These are phyloP conservation scores for Eonycteris spelaea DNA, from an alignment of 2,113 vertebrate genomes.

Conservation along the genomic window DNA sequence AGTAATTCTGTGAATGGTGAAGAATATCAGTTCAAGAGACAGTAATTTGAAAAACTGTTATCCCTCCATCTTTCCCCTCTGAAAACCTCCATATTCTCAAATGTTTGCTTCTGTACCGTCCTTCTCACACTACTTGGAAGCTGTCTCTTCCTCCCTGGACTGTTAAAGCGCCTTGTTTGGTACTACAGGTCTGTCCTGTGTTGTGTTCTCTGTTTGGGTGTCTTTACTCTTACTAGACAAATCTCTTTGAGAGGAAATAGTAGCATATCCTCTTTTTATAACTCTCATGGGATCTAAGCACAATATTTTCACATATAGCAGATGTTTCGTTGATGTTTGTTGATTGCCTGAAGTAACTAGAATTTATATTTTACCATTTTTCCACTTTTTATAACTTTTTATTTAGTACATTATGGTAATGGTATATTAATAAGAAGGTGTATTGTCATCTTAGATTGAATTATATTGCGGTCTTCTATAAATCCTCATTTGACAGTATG, in stretches of 20 bases:
- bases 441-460: background rate
- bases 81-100: background rate
- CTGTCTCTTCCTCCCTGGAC: background rate
- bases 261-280: background rate
- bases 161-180: background rate
- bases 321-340: background rate
- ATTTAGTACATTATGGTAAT: background rate
- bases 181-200: background rate
- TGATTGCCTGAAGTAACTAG: background rate
- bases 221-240: background rate
- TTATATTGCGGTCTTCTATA: background rate
- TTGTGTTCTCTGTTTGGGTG: background rate
- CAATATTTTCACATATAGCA: background rate
- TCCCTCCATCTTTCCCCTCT: background rate
- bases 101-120: background rate
- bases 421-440: background rate
- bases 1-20: conserved; percentile 9
- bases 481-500: background rate
- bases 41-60: background rate
- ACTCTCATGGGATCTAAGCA: background rate
- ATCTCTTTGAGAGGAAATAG: background rate
- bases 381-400: background rate
- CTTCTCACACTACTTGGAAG: background rate
- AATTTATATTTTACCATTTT: conserved; percentile 26
- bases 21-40: background rate